Evolutionary conservation across 37 sponge, comb jelly and placozoan genomes (phyloP).

Genomic region (Theonella swinhoei): DNA sequence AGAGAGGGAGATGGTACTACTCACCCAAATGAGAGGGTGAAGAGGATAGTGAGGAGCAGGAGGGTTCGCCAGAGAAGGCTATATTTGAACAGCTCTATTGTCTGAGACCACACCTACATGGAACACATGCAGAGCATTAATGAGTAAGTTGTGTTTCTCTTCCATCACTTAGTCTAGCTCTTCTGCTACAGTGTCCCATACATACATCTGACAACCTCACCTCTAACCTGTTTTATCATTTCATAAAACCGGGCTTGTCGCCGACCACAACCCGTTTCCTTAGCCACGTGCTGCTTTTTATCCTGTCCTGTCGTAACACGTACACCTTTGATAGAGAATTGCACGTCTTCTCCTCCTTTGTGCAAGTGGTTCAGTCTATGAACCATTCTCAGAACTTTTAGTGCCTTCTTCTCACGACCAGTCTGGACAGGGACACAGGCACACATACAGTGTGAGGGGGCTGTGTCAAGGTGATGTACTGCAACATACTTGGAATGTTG

Average conservation of each 20-base stretch:
- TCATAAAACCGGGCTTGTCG: too few relatives aligned
- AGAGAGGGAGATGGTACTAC: neutral
- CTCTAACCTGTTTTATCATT: neutral
- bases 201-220: neutral
- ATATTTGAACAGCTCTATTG: slow-evolving; percentile 22
- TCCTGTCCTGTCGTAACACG: too few relatives aligned
- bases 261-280: too few relatives aligned
- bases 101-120: slow-evolving; percentile 16
- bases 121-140: too few relatives aligned
- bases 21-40: slow-evolving; percentile 72
- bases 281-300: too few relatives aligned
- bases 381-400: slow-evolving; percentile 24
- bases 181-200: neutral
- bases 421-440: slow-evolving; percentile 3
- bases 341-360: neutral
- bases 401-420: slow-evolving; percentile 41
- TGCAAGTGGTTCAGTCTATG: slow-evolving; percentile 33
- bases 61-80: slow-evolving; percentile 34
- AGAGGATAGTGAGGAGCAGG: slow-evolving; percentile 39
- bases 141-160: too few relatives aligned
- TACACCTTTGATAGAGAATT: slow-evolving; percentile 25
- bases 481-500: neutral
- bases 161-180: too few relatives aligned
- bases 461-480: neutral
- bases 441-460: neutral